These are phyloP conservation scores for Fratercula arctica DNA, from an alignment of 2,797 vertebrate species.

Conservation along the genomic window DNA sequence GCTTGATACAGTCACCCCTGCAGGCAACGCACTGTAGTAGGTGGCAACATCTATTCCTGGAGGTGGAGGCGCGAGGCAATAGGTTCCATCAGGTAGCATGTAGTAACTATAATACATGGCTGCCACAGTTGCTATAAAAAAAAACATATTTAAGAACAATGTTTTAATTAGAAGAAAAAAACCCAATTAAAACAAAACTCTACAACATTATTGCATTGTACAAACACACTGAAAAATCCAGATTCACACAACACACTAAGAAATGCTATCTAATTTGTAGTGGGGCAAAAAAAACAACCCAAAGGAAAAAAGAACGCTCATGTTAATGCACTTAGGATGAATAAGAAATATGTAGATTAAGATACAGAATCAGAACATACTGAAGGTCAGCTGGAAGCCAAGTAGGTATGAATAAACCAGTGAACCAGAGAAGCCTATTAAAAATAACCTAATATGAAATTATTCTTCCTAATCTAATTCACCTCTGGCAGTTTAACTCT, in stretches of 20 bases:
- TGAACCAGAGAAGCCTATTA: neutral
- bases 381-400: neutral
- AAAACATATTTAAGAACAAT: neutral
- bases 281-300: neutral
- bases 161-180: neutral
- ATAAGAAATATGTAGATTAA: neutral
- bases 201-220: neutral
- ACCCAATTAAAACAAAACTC: neutral
- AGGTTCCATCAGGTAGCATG: slow-evolving; percentile 94
- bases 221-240: neutral
- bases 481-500: neutral
- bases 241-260: neutral
- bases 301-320: neutral
- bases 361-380: neutral
- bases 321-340: neutral
- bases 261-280: neutral
- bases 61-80: slow-evolving; percentile 92
- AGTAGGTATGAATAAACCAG: neutral
- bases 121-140: slow-evolving; percentile 77
- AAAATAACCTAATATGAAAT: neutral
- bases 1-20: slow-evolving; percentile 79
- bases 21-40: slow-evolving; percentile 85
- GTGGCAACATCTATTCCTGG: slow-evolving; percentile 88
- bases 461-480: neutral
- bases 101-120: slow-evolving; percentile 97